A percentile compares a stretch with the other conserved stretches of the same genome.
These are phyloP conservation scores for Petrocephalus microphthalmus DNA, from an alignment of 2,113 vertebrate genomes.

Conservation along the genomic window DNA sequence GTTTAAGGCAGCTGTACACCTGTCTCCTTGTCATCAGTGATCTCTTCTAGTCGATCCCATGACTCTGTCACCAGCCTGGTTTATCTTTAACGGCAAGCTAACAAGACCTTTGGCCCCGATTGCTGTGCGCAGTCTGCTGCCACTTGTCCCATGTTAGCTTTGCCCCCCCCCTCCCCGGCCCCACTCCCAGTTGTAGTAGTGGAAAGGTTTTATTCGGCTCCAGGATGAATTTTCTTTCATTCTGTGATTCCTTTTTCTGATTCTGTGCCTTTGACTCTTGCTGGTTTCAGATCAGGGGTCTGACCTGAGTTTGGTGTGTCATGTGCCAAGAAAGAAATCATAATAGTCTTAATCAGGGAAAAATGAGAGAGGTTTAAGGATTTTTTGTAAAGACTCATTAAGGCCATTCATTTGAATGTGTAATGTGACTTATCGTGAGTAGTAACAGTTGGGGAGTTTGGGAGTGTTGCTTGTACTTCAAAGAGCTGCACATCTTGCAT, in stretches of 20 bases:
- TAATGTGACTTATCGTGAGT: background rate
- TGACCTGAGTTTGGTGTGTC: background rate
- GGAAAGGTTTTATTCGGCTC: background rate
- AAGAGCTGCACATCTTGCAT: background rate
- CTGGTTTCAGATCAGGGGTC: background rate
- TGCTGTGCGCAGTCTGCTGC: background rate
- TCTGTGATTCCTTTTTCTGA: background rate
- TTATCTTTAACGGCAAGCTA: conserved; percentile 4
- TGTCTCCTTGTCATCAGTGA: background rate
- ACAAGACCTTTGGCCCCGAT: background rate
- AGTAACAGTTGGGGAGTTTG: background rate
- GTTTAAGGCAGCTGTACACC: background rate
- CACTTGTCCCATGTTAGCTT: background rate
- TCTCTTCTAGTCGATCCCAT: background rate
- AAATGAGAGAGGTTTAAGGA: background rate
- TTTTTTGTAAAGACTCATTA: background rate
- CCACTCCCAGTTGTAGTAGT: background rate
- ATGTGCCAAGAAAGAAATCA: background rate
- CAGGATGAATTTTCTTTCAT: background rate
- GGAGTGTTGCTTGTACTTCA: background rate
- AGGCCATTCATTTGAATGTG: background rate
- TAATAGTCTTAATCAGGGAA: background rate
- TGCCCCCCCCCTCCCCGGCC: background rate
- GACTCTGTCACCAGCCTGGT: background rate
- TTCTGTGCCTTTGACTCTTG: background rate